Base-by-base conservation (phyloP, 2,888 invertebrate species). In the Pandemis corylana region DNA sequence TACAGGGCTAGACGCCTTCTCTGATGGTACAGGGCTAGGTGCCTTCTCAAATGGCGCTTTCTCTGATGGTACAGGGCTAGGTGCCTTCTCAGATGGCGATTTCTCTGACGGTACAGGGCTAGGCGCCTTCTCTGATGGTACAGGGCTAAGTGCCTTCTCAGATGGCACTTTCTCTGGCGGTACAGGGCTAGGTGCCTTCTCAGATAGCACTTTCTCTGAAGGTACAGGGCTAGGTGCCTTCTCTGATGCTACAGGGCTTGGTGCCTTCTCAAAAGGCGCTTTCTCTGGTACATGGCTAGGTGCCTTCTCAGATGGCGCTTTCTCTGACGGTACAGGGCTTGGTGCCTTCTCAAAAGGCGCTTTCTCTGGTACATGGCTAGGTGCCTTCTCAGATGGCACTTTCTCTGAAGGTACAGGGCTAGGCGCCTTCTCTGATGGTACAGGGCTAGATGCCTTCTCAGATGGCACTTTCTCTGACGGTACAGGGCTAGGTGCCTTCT, bases 401-500 rank as follows among this genome's bases (percentile, higher is more conserved):
- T 79, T 78, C 0, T 76, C 59, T 9, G 66, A 51, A 0, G 76
- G 70, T 0, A 49, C 63, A 2, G 75, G 77, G 15, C 76, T 77
- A 0, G 44, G 51, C 42, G 42, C 44, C 10, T 59, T 66, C 0
- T 71, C 71, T 0, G 61, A 66, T 7, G 46, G 66, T 28, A 49
- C 56, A 0, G 59, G 68, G 15, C 70, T 70, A 0, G n/a, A 2
- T 3, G 70, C 67, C 20, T 56, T 67, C 7, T 70, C 70, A 3
- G 51, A 46, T 6, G 69, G 62, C 7, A 41, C 65, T 44, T 80
- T 81, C 0, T 80, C 78, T 6, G 65, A 66, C 6, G 20, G 20
- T 5, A 67, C 67, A n/a, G 41, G 41, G 15, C 67, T 67, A 1
- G 62, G 42, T 0, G 44, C 72, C 36, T 68, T 53, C 0, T 72